Evolutionary conservation across 1,140 invertebrate genomes (phyloP).

Genomic region (Holotrichia oblita): DNA sequence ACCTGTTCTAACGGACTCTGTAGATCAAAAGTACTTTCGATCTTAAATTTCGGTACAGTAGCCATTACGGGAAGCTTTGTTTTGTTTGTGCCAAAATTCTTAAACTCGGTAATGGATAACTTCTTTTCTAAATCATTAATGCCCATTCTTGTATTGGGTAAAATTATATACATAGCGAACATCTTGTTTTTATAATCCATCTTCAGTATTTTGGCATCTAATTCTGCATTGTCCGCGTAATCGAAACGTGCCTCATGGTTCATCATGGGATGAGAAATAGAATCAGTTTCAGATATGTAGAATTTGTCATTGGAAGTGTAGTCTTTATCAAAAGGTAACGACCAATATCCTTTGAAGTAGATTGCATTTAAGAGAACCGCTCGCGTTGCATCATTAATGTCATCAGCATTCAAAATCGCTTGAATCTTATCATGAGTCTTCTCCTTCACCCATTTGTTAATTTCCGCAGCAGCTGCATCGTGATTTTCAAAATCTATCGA

Average conservation of each 20-base stretch:
- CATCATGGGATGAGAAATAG: neutral
- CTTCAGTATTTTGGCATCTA: neutral
- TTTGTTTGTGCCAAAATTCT: too few relatives aligned
- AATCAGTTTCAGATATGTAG: neutral
- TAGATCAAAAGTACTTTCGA: too few relatives aligned
- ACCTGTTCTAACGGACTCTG: too few relatives aligned
- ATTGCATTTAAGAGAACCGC: slow-evolving; percentile 82
- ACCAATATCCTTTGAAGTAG: slow-evolving; percentile 70
- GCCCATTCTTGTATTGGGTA: slow-evolving; percentile 56
- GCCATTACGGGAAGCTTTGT: too few relatives aligned
- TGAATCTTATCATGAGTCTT: slow-evolving; percentile 76
- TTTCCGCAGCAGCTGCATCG: slow-evolving; percentile 59
- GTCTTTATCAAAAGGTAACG: neutral
- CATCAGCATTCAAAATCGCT: slow-evolving; percentile 67
- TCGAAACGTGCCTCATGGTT: too few relatives aligned
- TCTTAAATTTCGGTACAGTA: too few relatives aligned
- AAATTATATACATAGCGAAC: neutral
- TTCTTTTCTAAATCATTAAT: slow-evolving; percentile 57
- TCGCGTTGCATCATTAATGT: slow-evolving; percentile 64
- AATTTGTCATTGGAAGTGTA: neutral
- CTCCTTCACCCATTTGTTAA: slow-evolving; percentile 75
- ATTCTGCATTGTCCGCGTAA: neutral
- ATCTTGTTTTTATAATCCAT: neutral
- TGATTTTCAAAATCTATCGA: slow-evolving; percentile 64
- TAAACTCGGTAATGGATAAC: too few relatives aligned